These are phyloP conservation scores for Ephialtes manifestator DNA, from an alignment of 2,888 invertebrate genomes.

Conservation along the genomic window DNA sequence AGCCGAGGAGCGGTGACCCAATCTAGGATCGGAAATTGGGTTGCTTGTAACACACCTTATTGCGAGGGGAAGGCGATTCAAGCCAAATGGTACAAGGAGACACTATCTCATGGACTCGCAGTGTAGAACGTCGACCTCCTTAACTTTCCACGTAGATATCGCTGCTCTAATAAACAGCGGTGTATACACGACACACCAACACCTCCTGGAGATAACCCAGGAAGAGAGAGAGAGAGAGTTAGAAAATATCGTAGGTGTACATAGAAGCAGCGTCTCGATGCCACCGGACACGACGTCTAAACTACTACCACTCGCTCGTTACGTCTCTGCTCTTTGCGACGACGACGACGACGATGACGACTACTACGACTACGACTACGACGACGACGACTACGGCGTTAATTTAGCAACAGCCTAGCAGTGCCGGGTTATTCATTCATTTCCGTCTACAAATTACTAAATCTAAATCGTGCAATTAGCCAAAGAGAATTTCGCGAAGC, in stretches of 20 bases:
- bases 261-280: slow-evolving; percentile 46
- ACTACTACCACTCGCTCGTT: slow-evolving; percentile 66
- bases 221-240: neutral
- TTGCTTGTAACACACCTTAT: slow-evolving; percentile 63
- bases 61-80: slow-evolving; percentile 34
- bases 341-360: slow-evolving; percentile 43
- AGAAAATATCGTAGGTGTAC: slow-evolving; percentile 18
- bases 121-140: slow-evolving; percentile 52
- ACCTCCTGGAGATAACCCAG: slow-evolving; percentile 21
- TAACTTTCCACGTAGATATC: slow-evolving; percentile 28
- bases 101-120: slow-evolving; percentile 23
- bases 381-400: slow-evolving; percentile 71
- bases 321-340: slow-evolving; percentile 61
- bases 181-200: slow-evolving; percentile 22
- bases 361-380: slow-evolving; percentile 45
- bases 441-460: slow-evolving; percentile 84
- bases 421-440: slow-evolving; percentile 79
- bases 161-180: slow-evolving; percentile 13
- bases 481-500: slow-evolving; percentile 37
- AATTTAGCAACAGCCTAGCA: slow-evolving; percentile 77
- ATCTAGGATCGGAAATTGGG: slow-evolving; percentile 75
- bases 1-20: slow-evolving; percentile 62
- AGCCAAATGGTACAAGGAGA: slow-evolving; percentile 39
- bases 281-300: slow-evolving; percentile 74
- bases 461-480: slow-evolving; percentile 82